A percentile compares a stretch with the other conserved stretches of the same genome.
Conservation (phyloP, 2,888 invertebrate species). For the Caradrina kadenii region DNA sequence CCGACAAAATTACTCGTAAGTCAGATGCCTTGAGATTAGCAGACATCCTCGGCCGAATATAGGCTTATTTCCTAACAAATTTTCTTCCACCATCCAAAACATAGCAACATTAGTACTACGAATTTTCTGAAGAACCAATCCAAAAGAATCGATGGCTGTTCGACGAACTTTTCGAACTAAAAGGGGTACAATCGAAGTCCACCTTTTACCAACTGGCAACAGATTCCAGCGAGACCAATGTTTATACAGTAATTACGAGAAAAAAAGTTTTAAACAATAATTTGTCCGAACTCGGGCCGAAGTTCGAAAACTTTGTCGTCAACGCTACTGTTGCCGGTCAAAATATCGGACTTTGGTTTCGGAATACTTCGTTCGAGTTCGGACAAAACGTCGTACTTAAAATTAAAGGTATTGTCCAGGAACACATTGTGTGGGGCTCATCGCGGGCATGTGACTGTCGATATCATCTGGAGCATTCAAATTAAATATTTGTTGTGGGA, state of each 20-base stretch:
- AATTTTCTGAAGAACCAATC: conserved; percentile 43
- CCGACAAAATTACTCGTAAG: conserved; percentile 26
- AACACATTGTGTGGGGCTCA: conserved; percentile 33
- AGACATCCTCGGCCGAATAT: conserved; percentile 12
- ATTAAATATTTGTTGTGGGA: conserved; percentile 30
- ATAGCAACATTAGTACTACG: conserved; percentile 25
- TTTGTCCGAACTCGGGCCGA: conserved; percentile 38
- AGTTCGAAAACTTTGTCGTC: conserved; percentile 59
- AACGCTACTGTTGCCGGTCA: conserved; percentile 58
- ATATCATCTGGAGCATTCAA: conserved; percentile 31
- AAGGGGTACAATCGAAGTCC: conserved; percentile 46
- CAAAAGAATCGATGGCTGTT: conserved; percentile 48
- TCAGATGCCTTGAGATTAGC: conserved; percentile 29
- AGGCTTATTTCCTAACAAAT: conserved; percentile 26
- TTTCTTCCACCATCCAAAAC: conserved; percentile 15
- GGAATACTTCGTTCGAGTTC: conserved; percentile 52
- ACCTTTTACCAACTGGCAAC: conserved; percentile 41
- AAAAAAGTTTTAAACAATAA: conserved; percentile 53
- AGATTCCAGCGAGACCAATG: conserved; percentile 54
- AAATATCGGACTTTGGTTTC: conserved; percentile 59
- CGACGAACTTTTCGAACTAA: conserved; percentile 45
- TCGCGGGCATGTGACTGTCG: conserved; percentile 32
- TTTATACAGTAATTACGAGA: conserved; percentile 57
- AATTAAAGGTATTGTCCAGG: conserved; percentile 61
- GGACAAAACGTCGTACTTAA: conserved; percentile 54